phyloP scores from a whole-genome alignment of 2,888 invertebrate species.

The Tetanocera ferruginea region DNA sequence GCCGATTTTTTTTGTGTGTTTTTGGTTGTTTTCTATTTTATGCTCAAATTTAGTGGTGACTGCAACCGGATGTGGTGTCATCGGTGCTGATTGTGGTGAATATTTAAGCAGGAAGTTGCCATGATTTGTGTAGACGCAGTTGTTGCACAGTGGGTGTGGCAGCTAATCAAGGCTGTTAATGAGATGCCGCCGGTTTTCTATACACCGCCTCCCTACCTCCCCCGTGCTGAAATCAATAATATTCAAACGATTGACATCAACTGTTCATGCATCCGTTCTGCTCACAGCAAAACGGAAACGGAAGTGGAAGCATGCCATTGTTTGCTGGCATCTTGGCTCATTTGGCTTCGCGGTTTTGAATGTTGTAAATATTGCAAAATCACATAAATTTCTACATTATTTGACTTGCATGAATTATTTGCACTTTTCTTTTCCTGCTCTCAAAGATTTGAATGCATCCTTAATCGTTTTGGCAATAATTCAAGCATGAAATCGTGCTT shows the following conservation, averaged over 20 bases:
- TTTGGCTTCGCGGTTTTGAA: neutral
- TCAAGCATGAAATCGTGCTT: neutral
- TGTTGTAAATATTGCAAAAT: too few species aligned
- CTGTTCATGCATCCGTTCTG: neutral
- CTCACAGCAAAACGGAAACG: neutral
- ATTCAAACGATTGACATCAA: neutral
- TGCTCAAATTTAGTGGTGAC: neutral
- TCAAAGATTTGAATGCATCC: neutral
- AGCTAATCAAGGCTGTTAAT: too few species aligned
- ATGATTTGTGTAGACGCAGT: neutral
- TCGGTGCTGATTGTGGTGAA: slow-evolving; percentile 14
- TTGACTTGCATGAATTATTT: neutral
- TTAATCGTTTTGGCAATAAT: neutral
- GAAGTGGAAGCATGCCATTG: slow-evolving; percentile 6
- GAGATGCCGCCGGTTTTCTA: too few species aligned
- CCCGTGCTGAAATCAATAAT: slow-evolving; percentile 2
- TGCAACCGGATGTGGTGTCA: slow-evolving; percentile 13
- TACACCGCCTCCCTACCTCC: too few species aligned
- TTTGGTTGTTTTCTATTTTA: neutral
- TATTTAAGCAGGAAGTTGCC: neutral
- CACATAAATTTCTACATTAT: neutral
- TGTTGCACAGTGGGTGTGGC: neutral
- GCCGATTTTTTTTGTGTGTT: neutral
- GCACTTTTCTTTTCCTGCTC: neutral
- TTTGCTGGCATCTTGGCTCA: neutral